Evolutionary conservation across 2,797 vertebrate genomes (phyloP), one percentile per base, ranked within the genome.

Genomic region (Limosa lapponica): DNA sequence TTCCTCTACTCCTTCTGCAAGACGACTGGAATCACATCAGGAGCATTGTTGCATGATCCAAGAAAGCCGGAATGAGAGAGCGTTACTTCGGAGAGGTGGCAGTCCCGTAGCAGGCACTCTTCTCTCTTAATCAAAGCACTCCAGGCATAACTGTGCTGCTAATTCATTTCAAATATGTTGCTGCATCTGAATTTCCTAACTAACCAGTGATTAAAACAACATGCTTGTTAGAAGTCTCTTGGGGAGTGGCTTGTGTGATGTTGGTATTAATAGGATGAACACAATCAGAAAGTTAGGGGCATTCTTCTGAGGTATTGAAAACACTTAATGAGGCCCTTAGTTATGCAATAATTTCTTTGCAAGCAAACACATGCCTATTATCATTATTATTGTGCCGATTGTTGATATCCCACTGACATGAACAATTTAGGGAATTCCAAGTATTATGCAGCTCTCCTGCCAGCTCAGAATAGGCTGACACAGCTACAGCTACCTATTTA

Each of bases 391-490:
- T 92, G 91, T 93, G 75, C 90, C 6, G 75, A 91, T 92, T 72
- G 92, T 43, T 90, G 95, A 97, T 97, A 97, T 98, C 98, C 98
- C 98, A 98, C 97, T 90, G 97, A 98, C 98, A 98, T 93, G 97
- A 98, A 98, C 97, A 98, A 99, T 98, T 96, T 95, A 97, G 98
- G 98, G 98, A 99, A 99, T 98, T 96, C 92, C 96, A 98, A 98
- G 98, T 98, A 99, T 98, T 98, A 98, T 96, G 97, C 97, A 71
- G 97, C 98, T 97, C 97, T 97, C 97, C 98, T 98, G 98, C 97
- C 93, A 98, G 97, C 97, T 98, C 95, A 23, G 92, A 83, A 90
- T 82, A 43, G 70, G 87, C 93, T 97, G 97, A 97, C 96, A 98
- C 90, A 87, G 97, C 98, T 96, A 97, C 87, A 91, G 97, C 98